Percentiles rank a stretch among this genome's conserved stretches.
These are phyloP conservation scores for Sarcophaga bullata DNA, from an alignment of 1,140 invertebrate genomes.

Conservation along the genomic window DNA sequence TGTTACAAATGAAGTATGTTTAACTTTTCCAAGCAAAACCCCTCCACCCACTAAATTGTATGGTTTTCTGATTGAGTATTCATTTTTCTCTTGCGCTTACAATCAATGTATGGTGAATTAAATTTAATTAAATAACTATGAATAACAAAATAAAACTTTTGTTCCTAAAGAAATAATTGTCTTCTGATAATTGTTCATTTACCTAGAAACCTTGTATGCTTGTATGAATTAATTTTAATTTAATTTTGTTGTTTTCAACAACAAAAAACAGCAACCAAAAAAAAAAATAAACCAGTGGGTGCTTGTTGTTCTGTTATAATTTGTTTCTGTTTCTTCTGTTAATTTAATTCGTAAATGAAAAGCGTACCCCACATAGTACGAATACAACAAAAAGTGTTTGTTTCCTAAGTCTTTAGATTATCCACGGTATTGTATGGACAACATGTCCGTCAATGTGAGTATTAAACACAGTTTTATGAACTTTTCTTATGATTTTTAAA, in stretches of 20 bases:
- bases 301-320: background rate
- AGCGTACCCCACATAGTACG: background rate
- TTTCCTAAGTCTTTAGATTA: constrained; percentile 15
- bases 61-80: background rate
- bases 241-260: no score
- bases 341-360: no score
- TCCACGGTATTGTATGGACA: no score
- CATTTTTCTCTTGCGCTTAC: background rate
- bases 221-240: background rate
- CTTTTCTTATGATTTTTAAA: background rate
- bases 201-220: constrained; percentile 14
- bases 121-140: background rate
- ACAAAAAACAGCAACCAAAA: no score
- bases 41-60: no score
- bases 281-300: background rate
- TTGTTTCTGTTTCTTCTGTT: background rate
- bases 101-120: background rate
- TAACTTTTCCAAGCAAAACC: no score
- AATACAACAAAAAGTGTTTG: background rate
- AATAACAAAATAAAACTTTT: background rate
- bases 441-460: no score
- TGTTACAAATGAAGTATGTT: no score
- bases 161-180: background rate
- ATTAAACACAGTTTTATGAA: no score
- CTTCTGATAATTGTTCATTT: constrained; percentile 23